These are phyloP conservation scores for Subacronicta megacephala DNA, from an alignment of 2,888 invertebrate species.

Conservation along the genomic window DNA sequence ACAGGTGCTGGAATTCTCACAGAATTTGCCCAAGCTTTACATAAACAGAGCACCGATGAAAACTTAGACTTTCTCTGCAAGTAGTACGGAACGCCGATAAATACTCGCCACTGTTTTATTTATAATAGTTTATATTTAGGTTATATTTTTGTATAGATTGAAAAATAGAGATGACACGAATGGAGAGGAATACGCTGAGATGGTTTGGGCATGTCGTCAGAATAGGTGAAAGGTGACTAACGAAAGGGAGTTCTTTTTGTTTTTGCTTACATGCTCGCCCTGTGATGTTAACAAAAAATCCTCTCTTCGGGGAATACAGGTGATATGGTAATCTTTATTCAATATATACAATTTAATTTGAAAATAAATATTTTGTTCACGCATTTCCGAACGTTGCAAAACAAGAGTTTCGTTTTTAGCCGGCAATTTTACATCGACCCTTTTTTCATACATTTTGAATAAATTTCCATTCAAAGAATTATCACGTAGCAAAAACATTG, in stretches of 20 bases:
- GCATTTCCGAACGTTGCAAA: not conserved
- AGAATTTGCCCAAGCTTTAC: slow-evolving; percentile 44
- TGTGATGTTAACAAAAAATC: no score
- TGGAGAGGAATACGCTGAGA: no score
- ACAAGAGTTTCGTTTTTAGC: not conserved
- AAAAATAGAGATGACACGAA: no score
- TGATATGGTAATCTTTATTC: no score
- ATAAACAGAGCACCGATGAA: slow-evolving; percentile 47
- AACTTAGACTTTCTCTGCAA: slow-evolving; percentile 38
- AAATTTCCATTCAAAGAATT: slow-evolving; percentile 11
- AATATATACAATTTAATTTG: no score
- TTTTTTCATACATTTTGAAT: slow-evolving; percentile 6
- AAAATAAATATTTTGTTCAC: no score
- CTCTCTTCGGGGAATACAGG: no score
- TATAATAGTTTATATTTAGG: slow-evolving; percentile 2
- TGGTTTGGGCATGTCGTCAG: no score
- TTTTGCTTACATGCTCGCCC: no score
- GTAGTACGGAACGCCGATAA: slow-evolving; percentile 25
- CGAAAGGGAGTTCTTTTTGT: no score
- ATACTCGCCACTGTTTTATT: slow-evolving; percentile 31
- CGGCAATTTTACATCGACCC: not conserved
- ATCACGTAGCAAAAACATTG: slow-evolving; percentile 37
- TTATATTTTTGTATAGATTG: not conserved
- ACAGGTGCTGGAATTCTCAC: slow-evolving; percentile 54
- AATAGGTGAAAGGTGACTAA: no score